Evolutionary conservation across 2,113 vertebrate species (phyloP), one percentile per base, ranked within the genome.

Genomic region (Urocynchramus pylzowi): DNA sequence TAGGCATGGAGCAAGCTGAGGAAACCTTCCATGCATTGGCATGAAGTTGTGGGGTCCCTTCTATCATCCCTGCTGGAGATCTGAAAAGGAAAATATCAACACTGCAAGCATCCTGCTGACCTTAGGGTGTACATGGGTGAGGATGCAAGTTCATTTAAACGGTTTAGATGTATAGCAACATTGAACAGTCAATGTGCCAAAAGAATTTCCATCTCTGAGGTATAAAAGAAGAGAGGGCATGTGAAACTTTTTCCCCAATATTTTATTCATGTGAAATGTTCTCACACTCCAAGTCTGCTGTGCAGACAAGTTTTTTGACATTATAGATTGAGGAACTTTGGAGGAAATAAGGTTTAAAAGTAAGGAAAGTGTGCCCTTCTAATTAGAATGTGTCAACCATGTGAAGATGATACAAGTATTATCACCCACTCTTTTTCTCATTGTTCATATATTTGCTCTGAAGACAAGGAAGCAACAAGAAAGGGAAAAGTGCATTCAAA

Each of bases 1-100:
- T 94, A 57, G 99, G 99, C 50, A 98, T 98, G 33, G 98, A 98
- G 89, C 99, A 99, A 54, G 99, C 99, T 84, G 99, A 99, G 6
- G 99, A 99, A 94, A 99, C 98, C 87, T 99, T 99, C 99, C 99
- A 99, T 8, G 99, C 99, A 65, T 99, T 99, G 75, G 98, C 98
- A 70, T 99, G 99, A 82, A 99, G 99, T 94, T 99, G 99, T 47
- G 99, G 99, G 2, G 99, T 99, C 26, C 99, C 99, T 98, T 99
- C 99, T 89, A 99, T 99, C 99, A 99, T 99, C 57, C 99, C 99
- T 61, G 99, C 98, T 56, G 99, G 99, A 95, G 99, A 99, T 50
- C 99, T 99, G 89, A 42, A 95, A 91, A 88, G 35, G 39, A 94
- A 88, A 84, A 63, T 11, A 57, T 37, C 6, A 63, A 50, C 17